These are phyloP conservation scores for Apis laboriosa DNA, from an alignment of 1,140 invertebrate genomes.

Conservation along the genomic window DNA sequence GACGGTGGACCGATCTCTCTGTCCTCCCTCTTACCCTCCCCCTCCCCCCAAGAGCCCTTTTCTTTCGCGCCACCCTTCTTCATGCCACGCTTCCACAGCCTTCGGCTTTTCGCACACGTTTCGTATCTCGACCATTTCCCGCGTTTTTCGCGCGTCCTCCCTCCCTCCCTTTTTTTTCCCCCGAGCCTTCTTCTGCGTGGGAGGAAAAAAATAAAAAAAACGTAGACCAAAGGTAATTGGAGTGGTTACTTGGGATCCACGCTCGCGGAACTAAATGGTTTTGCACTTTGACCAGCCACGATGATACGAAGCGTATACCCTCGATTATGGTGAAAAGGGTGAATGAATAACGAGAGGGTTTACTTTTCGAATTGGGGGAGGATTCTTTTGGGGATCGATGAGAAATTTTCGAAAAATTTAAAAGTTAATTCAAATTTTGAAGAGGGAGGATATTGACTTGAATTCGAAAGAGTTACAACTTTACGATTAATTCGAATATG, in stretches of 20 bases:
- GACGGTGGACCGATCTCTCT: neutral
- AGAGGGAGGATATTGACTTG: no score
- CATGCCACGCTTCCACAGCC: neutral
- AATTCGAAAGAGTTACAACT: no score
- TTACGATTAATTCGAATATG: no score
- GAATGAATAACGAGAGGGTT: no score
- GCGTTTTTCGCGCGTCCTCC: neutral
- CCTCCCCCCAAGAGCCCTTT: neutral
- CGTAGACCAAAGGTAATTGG: conserved; percentile 25
- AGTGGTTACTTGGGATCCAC: neutral
- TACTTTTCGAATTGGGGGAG: no score
- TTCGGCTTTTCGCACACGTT: no score
- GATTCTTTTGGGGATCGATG: neutral
- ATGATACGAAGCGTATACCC: no score
- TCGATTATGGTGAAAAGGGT: no score
- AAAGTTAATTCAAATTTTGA: no score
- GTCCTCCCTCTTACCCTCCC: conserved; percentile 15
- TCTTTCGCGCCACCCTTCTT: neutral
- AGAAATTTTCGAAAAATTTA: no score
- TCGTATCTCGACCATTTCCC: neutral
- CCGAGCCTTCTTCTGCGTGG: neutral
- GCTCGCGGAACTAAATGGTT: conserved; percentile 4
- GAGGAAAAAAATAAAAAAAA: neutral
- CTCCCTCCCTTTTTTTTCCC: neutral
- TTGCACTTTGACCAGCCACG: conserved; percentile 5